phyloP scores from a whole-genome alignment of 53 echinoderm and acorn worm genomes.

The Mesocentrotus franciscanus region DNA sequence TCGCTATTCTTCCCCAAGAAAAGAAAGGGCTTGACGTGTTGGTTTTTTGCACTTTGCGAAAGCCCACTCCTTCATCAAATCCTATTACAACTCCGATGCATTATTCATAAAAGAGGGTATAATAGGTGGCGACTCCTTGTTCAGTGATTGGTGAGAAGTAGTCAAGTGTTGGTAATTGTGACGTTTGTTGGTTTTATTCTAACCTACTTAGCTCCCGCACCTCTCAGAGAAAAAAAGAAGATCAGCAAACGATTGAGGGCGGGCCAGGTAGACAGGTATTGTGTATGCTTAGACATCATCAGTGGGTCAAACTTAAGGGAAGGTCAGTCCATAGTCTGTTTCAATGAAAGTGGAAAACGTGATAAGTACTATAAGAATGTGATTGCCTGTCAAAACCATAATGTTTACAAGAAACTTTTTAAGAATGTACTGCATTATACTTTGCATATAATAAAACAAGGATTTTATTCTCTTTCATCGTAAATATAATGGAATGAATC shows the following conservation, averaged over 20 bases:
- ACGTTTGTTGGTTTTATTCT: conserved; percentile 52
- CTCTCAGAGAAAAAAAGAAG: not conserved
- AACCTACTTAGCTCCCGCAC: conserved; percentile 27
- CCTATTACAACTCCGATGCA: conserved; percentile 64
- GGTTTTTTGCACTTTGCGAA: conserved; percentile 45
- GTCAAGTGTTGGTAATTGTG: conserved; percentile 61
- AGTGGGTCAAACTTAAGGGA: not conserved
- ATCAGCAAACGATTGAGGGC: conserved; percentile 24
- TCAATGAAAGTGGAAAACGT: not conserved
- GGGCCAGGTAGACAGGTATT: not conserved
- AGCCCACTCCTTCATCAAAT: conserved; percentile 55
- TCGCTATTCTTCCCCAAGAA: not conserved
- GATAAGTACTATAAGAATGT: not conserved
- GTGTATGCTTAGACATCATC: not conserved
- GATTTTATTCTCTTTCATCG: too few relatives aligned
- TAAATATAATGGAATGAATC: too few relatives aligned
- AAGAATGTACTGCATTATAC: too few relatives aligned
- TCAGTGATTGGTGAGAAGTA: conserved; percentile 69
- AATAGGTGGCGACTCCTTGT: conserved; percentile 46
- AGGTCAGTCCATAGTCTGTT: not conserved
- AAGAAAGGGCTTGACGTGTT: conserved; percentile 32
- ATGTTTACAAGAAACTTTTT: not conserved
- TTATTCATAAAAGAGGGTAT: conserved; percentile 53
- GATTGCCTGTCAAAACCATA: not conserved
- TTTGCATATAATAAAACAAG: too few relatives aligned